These are phyloP conservation scores for Montifringilla adamsi DNA, from an alignment of 2,113 vertebrate species.

Conservation along the genomic window DNA sequence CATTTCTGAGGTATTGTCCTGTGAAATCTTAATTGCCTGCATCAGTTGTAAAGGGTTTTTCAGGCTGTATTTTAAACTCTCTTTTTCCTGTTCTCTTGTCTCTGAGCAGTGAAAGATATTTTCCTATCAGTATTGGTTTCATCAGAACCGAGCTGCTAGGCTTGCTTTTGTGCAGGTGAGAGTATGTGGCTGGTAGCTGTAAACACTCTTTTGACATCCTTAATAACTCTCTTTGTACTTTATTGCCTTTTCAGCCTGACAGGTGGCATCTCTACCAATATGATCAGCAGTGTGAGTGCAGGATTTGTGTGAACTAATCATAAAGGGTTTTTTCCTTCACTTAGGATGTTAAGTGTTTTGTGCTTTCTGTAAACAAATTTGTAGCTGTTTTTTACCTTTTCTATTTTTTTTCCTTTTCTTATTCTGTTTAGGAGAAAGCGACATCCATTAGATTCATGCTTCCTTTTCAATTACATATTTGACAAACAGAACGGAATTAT, in stretches of 20 bases:
- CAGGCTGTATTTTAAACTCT: neutral
- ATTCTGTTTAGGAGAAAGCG: neutral
- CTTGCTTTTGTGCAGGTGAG: neutral
- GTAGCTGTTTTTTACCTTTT: too few species aligned
- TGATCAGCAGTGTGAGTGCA: neutral
- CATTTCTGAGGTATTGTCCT: neutral
- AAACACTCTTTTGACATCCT: conserved; percentile 8
- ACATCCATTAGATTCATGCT: neutral
- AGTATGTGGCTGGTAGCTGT: neutral
- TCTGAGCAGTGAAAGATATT: conserved; percentile 10
- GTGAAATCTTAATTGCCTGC: neutral
- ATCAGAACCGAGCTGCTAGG: neutral
- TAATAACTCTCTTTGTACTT: conserved; percentile 2
- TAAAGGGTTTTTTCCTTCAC: neutral
- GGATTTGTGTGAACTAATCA: neutral
- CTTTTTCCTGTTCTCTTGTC: neutral
- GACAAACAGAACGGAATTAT: neutral
- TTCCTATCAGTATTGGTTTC: neutral
- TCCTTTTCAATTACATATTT: neutral
- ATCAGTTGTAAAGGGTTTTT: neutral
- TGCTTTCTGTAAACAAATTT: neutral
- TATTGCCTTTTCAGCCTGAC: neutral
- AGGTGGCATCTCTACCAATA: neutral
- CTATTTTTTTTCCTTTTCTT: neutral
- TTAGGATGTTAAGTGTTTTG: neutral